Evolutionary conservation across 2,888 invertebrate species (phyloP).

Genomic region (Neocrepidodera transversa): DNA sequence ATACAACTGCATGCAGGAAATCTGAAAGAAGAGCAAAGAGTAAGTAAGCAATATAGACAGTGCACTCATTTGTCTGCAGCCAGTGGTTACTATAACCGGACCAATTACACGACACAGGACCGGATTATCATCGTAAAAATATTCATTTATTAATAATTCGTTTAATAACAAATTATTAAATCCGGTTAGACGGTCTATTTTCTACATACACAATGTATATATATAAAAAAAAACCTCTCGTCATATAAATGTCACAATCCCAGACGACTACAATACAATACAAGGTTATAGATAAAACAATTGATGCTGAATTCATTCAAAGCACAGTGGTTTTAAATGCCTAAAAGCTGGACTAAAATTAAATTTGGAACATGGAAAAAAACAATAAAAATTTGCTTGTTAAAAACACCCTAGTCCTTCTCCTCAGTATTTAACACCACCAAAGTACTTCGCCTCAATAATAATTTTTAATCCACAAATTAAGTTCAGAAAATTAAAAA

Average conservation of each 20-base stretch:
- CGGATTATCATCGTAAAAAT: too few species aligned
- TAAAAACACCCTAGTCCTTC: too few species aligned
- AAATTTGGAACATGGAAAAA: too few species aligned
- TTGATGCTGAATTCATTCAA: too few species aligned
- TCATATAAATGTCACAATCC: conserved; percentile 26
- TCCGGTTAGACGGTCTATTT: conserved; percentile 8
- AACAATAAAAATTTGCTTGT: too few species aligned
- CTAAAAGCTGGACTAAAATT: too few species aligned
- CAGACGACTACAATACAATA: conserved; percentile 17
- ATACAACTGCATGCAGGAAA: conserved; percentile 14
- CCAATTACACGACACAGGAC: conserved; percentile 29
- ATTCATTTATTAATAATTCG: too few species aligned
- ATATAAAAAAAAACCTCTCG: conserved; percentile 10
- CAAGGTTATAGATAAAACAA: conserved; percentile 29
- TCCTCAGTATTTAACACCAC: too few species aligned
- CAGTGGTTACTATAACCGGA: conserved; percentile 25
- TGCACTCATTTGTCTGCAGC: conserved; percentile 22
- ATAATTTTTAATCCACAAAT: too few species aligned
- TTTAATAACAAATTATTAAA: conserved; percentile 11
- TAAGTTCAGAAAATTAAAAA: too few species aligned
- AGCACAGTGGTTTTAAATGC: too few species aligned
- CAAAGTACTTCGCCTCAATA: too few species aligned
- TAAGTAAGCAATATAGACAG: conserved; percentile 20
- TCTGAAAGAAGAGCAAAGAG: conserved; percentile 11
- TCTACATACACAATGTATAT: conserved; percentile 1